Base-by-base conservation (phyloP, 2,888 invertebrate species). In the Hirtodrosophila alboralis region DNA sequence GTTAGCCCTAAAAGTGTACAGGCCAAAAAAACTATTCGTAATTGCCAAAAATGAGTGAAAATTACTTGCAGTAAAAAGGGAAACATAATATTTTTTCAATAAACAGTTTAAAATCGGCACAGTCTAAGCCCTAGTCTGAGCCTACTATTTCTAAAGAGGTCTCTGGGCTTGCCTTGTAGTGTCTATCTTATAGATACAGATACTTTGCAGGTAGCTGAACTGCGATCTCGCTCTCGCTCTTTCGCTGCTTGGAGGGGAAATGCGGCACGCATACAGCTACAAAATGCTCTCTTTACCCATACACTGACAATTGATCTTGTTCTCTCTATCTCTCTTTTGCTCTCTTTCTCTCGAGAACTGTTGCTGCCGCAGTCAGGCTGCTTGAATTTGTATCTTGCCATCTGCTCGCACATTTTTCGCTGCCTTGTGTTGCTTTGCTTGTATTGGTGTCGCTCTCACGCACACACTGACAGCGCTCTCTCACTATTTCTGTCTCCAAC, bases 1-100 rank as follows among this genome's bases (percentile, higher is more conserved):
- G 53, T 41, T 56, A 37, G 58, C 47, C 54, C 41, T 49, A 28
- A 37, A 47, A 41, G 28, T 37, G 27, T 80, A 67, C 69, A 85
- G 78, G 40, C 63, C 59, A 38, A 56, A 30, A 31, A 52, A 23
- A 23, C 18, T 18, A 23, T 8, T 6, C 8, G 76, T 85, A 87
- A 85, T 87, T 76, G 85, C 72, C 78, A 68, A 66, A 84, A 73
- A 75, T 63, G 26, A 57, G 52, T 54, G 63, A 75, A 71, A 75
- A 66, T 59, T 47, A 33, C 58, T 54, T 58, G 27, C 52, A 59
- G 37, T 52, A 48, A 51, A 60, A 60, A 8, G 14, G 38, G 52
- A 74, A 70, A 68, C 49, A 58, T 51, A 77, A 85, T 60, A 78
- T 77, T 77, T 16, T 86, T 84, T 68, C 54, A 68, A 67, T 62